phyloP scores from a whole-genome alignment of 2,113 vertebrate genomes.

The Bujurquina vittata region DNA sequence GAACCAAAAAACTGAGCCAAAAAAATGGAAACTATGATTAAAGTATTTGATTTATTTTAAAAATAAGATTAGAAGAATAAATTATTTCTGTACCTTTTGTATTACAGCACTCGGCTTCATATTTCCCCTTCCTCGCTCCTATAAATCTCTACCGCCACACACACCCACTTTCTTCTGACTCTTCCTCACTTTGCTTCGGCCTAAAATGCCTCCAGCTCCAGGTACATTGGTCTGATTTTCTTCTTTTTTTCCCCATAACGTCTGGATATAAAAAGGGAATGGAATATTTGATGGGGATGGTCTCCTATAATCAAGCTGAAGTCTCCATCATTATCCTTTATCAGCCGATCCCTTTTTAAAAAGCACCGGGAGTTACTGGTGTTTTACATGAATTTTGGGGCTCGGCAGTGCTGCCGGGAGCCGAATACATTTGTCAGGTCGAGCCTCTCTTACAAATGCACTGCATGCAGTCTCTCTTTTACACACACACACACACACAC shows the following conservation, averaged over 20 bases:
- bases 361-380: conserved; percentile 66
- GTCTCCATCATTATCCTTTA: conserved; percentile 79
- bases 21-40: neutral
- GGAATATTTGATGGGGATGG: conserved; percentile 75
- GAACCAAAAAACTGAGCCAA: neutral
- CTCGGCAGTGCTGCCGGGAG: conserved; percentile 61
- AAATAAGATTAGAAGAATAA: neutral
- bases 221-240: conserved; percentile 36
- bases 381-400: conserved; percentile 78
- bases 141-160: neutral
- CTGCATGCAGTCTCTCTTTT: conserved; percentile 21
- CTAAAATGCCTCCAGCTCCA: conserved; percentile 43
- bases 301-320: conserved; percentile 74
- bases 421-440: conserved; percentile 76
- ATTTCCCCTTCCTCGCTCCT: neutral
- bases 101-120: neutral
- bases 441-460: conserved; percentile 55
- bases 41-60: neutral
- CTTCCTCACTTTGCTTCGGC: conserved; percentile 39
- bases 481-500: neutral
- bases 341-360: conserved; percentile 74
- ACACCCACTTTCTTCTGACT: conserved; percentile 16
- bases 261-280: conserved; percentile 50
- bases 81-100: neutral
- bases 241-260: conserved; percentile 14